These are phyloP conservation scores for Halictus rubicundus DNA, from an alignment of 1,140 invertebrate species.

Conservation along the genomic window DNA sequence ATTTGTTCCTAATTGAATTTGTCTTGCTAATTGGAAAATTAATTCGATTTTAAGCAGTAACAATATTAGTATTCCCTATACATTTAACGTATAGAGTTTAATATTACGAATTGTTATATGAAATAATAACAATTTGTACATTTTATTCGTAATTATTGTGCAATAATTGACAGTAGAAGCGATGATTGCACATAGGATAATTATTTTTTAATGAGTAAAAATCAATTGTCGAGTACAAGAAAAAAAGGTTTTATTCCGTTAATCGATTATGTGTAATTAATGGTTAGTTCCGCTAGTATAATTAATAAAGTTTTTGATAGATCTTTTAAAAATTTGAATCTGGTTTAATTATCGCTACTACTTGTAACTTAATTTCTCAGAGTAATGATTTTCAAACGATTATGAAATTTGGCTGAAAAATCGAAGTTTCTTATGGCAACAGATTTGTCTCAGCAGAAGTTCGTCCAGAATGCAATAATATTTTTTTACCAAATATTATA, in stretches of 20 bases:
- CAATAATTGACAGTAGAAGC: slow-evolving; percentile 1
- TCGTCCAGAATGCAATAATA: slow-evolving; percentile 29
- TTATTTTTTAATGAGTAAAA: background rate
- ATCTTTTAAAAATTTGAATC: background rate
- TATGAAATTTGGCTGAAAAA: background rate
- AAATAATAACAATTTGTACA: background rate
- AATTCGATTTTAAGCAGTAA: background rate
- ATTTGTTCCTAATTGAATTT: background rate
- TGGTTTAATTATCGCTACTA: background rate
- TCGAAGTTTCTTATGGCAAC: background rate
- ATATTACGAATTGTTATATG: background rate
- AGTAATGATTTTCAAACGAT: background rate
- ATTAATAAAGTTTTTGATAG: background rate
- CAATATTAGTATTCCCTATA: background rate
- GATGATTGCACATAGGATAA: background rate
- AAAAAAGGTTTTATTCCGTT: background rate
- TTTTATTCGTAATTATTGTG: slow-evolving; percentile 1
- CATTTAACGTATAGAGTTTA: background rate
- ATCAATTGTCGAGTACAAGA: background rate
- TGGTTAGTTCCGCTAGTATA: background rate
- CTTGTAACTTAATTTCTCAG: background rate
- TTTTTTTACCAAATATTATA: slow-evolving; percentile 19
- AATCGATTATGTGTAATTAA: background rate
- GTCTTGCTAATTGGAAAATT: background rate
- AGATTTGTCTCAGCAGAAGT: background rate